These are phyloP conservation scores for Arvicanthis niloticus DNA, from an alignment of 2,113 vertebrate species.

Conservation along the genomic window DNA sequence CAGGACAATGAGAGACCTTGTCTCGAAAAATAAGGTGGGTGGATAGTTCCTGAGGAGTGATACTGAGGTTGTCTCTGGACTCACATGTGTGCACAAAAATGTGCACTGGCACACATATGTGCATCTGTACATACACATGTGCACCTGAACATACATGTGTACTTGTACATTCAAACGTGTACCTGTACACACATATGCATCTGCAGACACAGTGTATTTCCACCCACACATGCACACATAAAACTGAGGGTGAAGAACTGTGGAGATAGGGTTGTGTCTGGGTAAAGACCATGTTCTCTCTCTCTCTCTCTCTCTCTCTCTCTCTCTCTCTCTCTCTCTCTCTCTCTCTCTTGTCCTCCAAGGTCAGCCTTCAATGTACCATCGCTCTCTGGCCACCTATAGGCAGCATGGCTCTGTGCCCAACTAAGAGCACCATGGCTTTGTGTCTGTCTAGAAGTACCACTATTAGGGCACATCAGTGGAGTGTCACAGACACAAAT, in stretches of 20 bases:
- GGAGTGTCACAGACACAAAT: neutral
- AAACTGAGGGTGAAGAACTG: neutral
- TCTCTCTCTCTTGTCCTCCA: too few relatives aligned
- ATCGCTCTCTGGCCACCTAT: neutral
- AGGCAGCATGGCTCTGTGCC: neutral
- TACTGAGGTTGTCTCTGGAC: neutral
- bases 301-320: too few relatives aligned
- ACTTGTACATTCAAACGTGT: neutral
- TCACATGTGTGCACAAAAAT: neutral
- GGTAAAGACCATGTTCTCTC: neutral
- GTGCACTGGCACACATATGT: neutral
- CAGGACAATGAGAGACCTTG: neutral
- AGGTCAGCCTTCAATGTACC: neutral
- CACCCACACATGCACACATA: neutral
- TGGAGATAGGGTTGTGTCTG: neutral
- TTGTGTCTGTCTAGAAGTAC: accelerated
- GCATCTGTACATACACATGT: neutral
- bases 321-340: neutral
- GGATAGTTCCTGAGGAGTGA: neutral
- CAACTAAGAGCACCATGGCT: neutral
- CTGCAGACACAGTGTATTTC: neutral
- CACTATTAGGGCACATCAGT: too few relatives aligned
- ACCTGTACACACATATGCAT: neutral
- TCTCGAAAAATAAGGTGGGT: neutral
- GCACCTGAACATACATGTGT: neutral